Conservation (phyloP, 2,888 invertebrate species). For the Epinotia ramella region DNA sequence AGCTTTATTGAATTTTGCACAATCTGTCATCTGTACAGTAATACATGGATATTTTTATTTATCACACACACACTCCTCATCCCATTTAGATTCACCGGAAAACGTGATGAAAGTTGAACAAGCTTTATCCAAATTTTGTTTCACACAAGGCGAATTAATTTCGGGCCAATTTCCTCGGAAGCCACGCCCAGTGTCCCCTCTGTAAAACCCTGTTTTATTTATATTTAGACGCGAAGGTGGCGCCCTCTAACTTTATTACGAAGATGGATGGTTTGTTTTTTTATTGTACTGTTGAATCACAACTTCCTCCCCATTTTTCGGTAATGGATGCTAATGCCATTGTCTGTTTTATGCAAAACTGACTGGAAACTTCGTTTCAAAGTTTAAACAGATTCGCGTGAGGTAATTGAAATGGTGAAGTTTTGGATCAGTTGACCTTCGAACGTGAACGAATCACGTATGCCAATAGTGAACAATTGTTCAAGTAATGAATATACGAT, state of each 20-base stretch:
- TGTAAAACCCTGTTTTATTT: slow-evolving; percentile 45
- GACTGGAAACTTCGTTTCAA: slow-evolving; percentile 31
- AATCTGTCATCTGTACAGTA: background rate
- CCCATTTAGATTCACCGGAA: slow-evolving; percentile 12
- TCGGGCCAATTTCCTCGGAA: slow-evolving; percentile 25
- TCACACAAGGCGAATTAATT: slow-evolving; percentile 33
- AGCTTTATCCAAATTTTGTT: slow-evolving; percentile 30
- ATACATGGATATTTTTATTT: background rate
- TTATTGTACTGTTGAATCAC: slow-evolving; percentile 43
- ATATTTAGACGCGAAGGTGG: slow-evolving; percentile 43
- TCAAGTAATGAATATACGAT: slow-evolving; percentile 10
- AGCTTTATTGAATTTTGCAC: background rate
- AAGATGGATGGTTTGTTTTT: slow-evolving; percentile 50
- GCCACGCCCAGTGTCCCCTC: slow-evolving; percentile 31
- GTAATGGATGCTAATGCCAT: slow-evolving; percentile 48
- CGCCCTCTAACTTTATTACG: slow-evolving; percentile 47
- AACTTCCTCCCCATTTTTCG: slow-evolving; percentile 43
- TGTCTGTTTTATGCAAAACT: slow-evolving; percentile 43
- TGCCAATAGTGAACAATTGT: slow-evolving; percentile 1
- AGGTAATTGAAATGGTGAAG: slow-evolving; percentile 35
- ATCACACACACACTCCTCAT: background rate
- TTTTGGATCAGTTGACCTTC: slow-evolving; percentile 29
- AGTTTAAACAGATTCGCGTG: slow-evolving; percentile 22
- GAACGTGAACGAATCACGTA: slow-evolving; percentile 5
- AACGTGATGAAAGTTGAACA: slow-evolving; percentile 23